Evolutionary conservation across 2,888 invertebrate species (phyloP), one percentile per base, ranked within the genome.

Genomic region (Cepaea hortensis): DNA sequence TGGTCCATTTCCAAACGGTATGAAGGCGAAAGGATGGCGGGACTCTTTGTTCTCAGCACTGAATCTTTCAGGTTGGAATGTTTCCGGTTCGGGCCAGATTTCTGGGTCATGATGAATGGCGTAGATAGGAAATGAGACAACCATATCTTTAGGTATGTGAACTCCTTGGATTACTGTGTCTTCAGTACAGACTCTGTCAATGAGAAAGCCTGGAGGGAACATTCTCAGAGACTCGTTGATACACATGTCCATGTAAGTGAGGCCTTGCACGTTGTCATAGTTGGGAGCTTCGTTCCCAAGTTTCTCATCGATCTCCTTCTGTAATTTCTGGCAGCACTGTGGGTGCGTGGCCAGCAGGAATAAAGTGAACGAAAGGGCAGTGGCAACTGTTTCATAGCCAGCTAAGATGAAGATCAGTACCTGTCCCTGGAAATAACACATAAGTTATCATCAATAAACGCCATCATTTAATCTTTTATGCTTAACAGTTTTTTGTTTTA

Each of bases 241-340:
- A 76, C 91, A 91, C 89, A 90, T 90, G 68, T 91, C 90, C 80
- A 91, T 84, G 68, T 90, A 90, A 11, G 81, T 76, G 35, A 90
- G 85, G 20, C 84, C 83, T n/a, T 87, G 85, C 9, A 90, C 55
- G 65, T 89, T 89, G 15, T 90, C 88, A 68, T 88, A 88, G 62
- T 86, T 85, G 2, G 88, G 86, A 4, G 79, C 75, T 61, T 85
- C 86, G 48, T 79, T 82, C 20, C 84, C 87, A 0, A 89, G 48
- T 15, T 84, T 84, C 48, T 75, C 62, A 46, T 89, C 87, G 20
- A 90, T 88, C 82, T 90, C 90, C 46, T 86, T 50, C 61, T 88
- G 86, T 4, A 89, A 11, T 7, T 55, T 50, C 75, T 75, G 23
- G 18, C 50, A 62, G 61, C 75, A 83, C 50, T 85, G 73, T 5